Conservation (phyloP, 2,797 vertebrate species). For the Dipus sagitta region DNA sequence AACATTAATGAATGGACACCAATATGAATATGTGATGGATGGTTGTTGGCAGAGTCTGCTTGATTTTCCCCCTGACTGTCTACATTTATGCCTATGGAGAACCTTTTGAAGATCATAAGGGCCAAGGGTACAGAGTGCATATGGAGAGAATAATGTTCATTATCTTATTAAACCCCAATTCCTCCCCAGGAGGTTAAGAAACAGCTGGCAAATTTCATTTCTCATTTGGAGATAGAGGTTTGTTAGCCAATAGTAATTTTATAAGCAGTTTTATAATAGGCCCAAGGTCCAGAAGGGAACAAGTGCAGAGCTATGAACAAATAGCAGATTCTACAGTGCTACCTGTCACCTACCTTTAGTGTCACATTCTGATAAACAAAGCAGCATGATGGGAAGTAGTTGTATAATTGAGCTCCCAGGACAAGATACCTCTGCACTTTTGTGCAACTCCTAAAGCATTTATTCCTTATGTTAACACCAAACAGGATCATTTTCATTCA, state of each 20-base stretch:
- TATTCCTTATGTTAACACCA: background rate
- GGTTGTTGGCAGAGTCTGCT: conserved; percentile 46
- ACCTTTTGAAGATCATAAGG: conserved; percentile 69
- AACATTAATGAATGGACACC: conserved; percentile 78
- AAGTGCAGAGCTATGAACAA: conserved; percentile 53
- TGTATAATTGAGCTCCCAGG: background rate
- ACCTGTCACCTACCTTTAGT: background rate
- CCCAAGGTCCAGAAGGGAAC: conserved; percentile 64
- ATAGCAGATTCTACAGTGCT: background rate
- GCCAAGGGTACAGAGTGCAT: conserved; percentile 60
- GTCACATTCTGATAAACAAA: background rate
- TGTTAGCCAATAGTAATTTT: conserved; percentile 67
- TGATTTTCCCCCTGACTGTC: conserved; percentile 39
- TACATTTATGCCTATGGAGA: conserved; percentile 55
- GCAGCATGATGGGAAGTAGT: background rate
- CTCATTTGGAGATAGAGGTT: conserved; percentile 74
- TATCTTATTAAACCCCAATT: conserved; percentile 78
- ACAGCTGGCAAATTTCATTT: conserved; percentile 80
- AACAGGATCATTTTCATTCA: background rate
- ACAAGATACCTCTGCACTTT: background rate
- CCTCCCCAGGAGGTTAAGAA: conserved; percentile 72
- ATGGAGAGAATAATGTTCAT: conserved; percentile 79
- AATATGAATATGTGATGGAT: conserved; percentile 76
- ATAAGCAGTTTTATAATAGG: conserved; percentile 74
- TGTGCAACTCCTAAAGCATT: background rate